A percentile compares a stretch with the other conserved stretches of the same genome.
Conservation (phyloP, 2,888 invertebrate species). For the Idaea aversata region DNA sequence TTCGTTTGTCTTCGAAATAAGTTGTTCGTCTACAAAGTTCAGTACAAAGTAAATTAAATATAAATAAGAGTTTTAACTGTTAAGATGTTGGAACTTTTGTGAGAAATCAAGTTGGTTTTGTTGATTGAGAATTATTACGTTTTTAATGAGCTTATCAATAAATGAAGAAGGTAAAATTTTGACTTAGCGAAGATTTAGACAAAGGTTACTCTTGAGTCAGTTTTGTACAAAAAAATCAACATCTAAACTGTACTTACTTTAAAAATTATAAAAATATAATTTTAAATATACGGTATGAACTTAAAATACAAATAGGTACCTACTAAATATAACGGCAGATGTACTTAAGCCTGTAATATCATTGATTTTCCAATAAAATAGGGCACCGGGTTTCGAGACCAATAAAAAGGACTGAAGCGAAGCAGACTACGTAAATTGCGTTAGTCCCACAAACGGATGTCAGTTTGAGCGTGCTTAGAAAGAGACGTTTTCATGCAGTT, state of each 20-base stretch:
- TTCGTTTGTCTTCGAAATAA: slow-evolving; percentile 43
- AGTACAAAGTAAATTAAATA: slow-evolving; percentile 16
- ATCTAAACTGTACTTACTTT: too few species aligned
- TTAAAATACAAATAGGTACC: background rate
- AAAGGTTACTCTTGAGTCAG: too few species aligned
- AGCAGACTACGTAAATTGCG: background rate
- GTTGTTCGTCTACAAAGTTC: slow-evolving; percentile 30
- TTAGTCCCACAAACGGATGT: background rate
- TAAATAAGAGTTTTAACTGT: slow-evolving; percentile 21
- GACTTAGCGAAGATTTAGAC: too few species aligned
- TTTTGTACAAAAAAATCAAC: too few species aligned
- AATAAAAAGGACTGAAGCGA: background rate
- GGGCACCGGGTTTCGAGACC: background rate
- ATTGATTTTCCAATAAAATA: background rate
- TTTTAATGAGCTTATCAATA: background rate
- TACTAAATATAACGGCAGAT: background rate
- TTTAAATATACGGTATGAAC: too few species aligned
- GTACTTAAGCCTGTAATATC: background rate
- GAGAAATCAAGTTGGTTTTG: slow-evolving; percentile 10
- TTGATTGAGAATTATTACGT: slow-evolving; percentile 5
- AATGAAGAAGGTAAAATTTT: background rate
- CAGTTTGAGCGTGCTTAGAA: background rate
- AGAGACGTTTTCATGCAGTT: background rate
- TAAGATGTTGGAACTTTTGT: slow-evolving; percentile 18
- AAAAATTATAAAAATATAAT: too few species aligned